phyloP scores from a whole-genome alignment of 2,888 invertebrate genomes.

The Chloroclysta siterata region DNA sequence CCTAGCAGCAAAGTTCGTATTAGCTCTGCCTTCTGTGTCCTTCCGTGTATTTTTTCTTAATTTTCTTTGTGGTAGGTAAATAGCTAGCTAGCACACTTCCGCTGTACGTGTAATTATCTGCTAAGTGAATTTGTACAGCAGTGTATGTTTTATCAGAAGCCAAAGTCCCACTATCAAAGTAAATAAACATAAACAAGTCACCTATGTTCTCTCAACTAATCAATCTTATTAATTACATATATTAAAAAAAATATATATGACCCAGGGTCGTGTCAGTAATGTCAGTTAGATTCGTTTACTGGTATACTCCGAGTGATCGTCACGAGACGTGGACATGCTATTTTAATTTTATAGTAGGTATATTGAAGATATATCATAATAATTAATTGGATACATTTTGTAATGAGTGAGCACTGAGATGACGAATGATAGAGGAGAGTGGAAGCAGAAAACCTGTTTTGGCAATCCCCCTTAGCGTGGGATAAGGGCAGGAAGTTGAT shows the following conservation, averaged over 20 bases:
- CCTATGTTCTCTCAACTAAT: constrained; percentile 14
- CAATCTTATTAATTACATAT: constrained; percentile 11
- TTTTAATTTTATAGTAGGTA: constrained; percentile 9
- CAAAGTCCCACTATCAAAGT: constrained; percentile 12
- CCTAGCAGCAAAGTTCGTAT: too few species aligned
- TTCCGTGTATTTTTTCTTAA: too few species aligned
- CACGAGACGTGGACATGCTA: constrained; percentile 46
- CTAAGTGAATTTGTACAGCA: not conserved
- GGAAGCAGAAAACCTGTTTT: too few species aligned
- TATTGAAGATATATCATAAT: not conserved
- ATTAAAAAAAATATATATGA: constrained; percentile 20
- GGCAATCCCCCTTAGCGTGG: too few species aligned
- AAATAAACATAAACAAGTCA: constrained; percentile 17
- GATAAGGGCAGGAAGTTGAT: too few species aligned
- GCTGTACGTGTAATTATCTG: not conserved
- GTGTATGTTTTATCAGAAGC: not conserved
- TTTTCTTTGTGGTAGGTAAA: not conserved
- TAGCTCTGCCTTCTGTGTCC: too few species aligned
- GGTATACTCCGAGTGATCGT: constrained; percentile 42
- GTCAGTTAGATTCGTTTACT: not conserved
- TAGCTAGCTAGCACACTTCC: not conserved
- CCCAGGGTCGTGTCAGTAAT: constrained; percentile 17
- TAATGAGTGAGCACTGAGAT: not conserved
- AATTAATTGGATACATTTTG: not conserved
- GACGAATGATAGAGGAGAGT: too few species aligned